Percentiles rank a stretch among this genome's conserved stretches.
Evolutionary conservation across 2,797 vertebrate species (phyloP).

Genomic region (Pangasius larnaudii): DNA sequence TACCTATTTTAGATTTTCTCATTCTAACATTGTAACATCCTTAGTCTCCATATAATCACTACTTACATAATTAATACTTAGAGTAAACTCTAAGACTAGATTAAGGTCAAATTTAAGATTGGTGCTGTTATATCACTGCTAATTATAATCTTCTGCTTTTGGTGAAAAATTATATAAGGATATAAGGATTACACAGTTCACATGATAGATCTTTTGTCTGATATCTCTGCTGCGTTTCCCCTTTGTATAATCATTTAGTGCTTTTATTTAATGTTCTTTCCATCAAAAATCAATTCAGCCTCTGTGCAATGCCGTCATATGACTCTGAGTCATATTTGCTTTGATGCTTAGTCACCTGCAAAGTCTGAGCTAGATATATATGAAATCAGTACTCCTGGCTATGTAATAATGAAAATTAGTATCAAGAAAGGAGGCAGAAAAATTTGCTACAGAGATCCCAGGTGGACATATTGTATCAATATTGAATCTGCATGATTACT

Average conservation of each 20-base stretch:
- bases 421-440: not conserved
- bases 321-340: not conserved
- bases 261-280: constrained; percentile 11
- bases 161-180: not conserved
- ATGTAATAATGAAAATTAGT: not conserved
- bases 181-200: not conserved
- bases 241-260: not conserved
- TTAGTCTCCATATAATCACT: not conserved
- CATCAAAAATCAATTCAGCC: not conserved
- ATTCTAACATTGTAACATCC: not conserved
- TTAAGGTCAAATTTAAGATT: not conserved
- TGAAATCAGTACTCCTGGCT: not conserved
- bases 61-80: not conserved
- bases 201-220: not conserved
- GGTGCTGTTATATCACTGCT: not conserved
- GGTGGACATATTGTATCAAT: not conserved
- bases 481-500: constrained; percentile 39
- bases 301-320: not conserved
- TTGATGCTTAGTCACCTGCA: not conserved
- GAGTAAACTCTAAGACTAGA: not conserved
- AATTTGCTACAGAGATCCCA: not conserved
- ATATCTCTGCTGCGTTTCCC: not conserved
- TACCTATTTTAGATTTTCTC: not conserved
- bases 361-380: constrained; percentile 25
- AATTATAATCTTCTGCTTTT: not conserved